A percentile compares a stretch with the other conserved stretches of the same genome.
Evolutionary conservation across 2,113 vertebrate species (phyloP).

Genomic region (Potamarius usumacintae): DNA sequence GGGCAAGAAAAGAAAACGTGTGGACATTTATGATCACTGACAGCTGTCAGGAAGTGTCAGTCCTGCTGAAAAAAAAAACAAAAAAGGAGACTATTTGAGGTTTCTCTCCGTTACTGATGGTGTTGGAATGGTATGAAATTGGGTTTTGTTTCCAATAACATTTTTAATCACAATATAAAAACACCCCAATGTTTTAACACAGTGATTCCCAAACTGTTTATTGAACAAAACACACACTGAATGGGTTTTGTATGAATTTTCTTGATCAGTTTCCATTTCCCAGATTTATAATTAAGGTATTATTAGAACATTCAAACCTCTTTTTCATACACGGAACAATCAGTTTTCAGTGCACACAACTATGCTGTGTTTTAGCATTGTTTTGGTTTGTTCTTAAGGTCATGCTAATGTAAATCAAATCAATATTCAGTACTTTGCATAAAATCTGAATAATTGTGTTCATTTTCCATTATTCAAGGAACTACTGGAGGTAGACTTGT

Average conservation of each 20-base stretch:
- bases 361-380: neutral
- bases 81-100: neutral
- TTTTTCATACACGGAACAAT: neutral
- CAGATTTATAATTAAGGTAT: neutral
- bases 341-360: neutral
- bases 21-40: neutral
- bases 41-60: neutral
- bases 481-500: neutral
- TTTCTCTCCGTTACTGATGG: neutral
- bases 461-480: neutral
- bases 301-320: neutral
- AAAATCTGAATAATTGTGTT: neutral
- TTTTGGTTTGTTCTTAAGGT: neutral
- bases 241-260: neutral
- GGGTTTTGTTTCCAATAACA: neutral
- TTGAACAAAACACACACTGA: neutral
- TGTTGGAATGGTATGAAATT: neutral
- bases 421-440: neutral
- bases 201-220: neutral
- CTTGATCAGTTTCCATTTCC: neutral
- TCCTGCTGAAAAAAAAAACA: neutral
- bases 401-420: no score
- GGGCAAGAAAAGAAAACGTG: neutral
- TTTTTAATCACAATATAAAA: neutral
- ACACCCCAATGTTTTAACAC: neutral